These are phyloP conservation scores for Chloroceryle amazona DNA, from an alignment of 2,797 vertebrate species.

Conservation along the genomic window DNA sequence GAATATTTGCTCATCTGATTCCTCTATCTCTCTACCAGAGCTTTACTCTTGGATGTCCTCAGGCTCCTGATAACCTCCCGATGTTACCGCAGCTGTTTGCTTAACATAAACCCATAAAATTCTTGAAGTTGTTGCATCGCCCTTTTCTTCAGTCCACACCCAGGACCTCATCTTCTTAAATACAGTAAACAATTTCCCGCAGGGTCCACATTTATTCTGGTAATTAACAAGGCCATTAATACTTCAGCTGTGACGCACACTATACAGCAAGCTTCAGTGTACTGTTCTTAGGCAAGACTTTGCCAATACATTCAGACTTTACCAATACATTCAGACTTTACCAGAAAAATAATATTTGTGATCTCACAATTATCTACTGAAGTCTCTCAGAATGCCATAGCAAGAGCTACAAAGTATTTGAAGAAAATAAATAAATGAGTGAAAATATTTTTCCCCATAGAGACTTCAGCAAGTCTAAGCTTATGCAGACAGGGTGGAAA, in stretches of 20 bases:
- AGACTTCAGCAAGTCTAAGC: neutral
- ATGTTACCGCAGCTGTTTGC: constrained; percentile 17
- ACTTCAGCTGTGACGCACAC: neutral
- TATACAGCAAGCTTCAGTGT: neutral
- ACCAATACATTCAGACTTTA: neutral
- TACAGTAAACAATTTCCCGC: constrained; percentile 11
- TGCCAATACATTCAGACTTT: neutral
- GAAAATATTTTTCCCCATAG: neutral
- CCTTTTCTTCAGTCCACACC: constrained; percentile 33
- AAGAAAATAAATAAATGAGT: neutral
- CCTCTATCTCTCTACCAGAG: neutral
- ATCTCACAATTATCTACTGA: neutral
- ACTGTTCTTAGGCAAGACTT: neutral
- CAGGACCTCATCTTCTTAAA: constrained; percentile 32
- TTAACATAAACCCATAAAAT: constrained; percentile 50
- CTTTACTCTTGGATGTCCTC: constrained; percentile 35
- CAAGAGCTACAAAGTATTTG: neutral
- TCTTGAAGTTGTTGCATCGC: constrained; percentile 36
- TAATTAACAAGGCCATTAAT: constrained; percentile 27
- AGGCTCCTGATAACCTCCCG: constrained; percentile 36
- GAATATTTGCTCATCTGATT: neutral
- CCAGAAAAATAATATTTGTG: constrained; percentile 24
- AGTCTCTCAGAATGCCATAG: neutral
- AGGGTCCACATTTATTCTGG: constrained; percentile 1
- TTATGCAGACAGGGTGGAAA: neutral